Percentiles rank a stretch among this genome's conserved stretches.
Evolutionary conservation across 2,888 invertebrate species (phyloP).

Genomic region (Oscheius sp.): DNA sequence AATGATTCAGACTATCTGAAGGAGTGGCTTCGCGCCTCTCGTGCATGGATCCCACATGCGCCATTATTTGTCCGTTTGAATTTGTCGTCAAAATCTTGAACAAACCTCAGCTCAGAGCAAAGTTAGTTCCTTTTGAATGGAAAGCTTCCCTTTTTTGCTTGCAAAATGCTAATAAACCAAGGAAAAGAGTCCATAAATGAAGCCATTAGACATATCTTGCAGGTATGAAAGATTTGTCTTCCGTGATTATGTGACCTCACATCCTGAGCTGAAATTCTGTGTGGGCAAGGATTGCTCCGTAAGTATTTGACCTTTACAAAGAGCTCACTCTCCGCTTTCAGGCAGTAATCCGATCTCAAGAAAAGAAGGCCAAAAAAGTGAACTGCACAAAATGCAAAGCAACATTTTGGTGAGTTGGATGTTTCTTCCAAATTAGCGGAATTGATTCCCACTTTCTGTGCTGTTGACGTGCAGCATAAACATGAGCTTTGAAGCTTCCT

Average conservation of each 20-base stretch:
- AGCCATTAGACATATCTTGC: conserved; percentile 32
- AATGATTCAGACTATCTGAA: conserved; percentile 44
- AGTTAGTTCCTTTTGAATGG: conserved; percentile 28
- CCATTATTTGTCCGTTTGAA: conserved; percentile 82
- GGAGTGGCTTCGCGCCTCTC: conserved; percentile 80
- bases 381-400: conserved; percentile 88
- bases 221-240: conserved; percentile 95
- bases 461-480: no score
- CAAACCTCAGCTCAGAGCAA: conserved; percentile 34
- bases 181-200: no score
- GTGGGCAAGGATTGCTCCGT: conserved; percentile 87
- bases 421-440: no score
- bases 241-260: conserved; percentile 90
- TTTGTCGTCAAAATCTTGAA: conserved; percentile 44
- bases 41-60: conserved; percentile 95
- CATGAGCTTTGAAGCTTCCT: no score
- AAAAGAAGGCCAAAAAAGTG: conserved; percentile 84
- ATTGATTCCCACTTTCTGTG: no score
- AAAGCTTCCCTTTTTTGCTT: background rate
- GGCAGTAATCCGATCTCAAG: conserved; percentile 78
- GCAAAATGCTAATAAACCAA: no score
- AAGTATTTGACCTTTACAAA: conserved; percentile 7
- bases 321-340: conserved; percentile 17
- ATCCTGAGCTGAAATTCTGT: conserved; percentile 80
- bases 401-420: conserved; percentile 81